Percentiles rank a stretch among this genome's conserved stretches.
phyloP scores from a whole-genome alignment of 2,797 vertebrate species.

The Spinus pinus region DNA sequence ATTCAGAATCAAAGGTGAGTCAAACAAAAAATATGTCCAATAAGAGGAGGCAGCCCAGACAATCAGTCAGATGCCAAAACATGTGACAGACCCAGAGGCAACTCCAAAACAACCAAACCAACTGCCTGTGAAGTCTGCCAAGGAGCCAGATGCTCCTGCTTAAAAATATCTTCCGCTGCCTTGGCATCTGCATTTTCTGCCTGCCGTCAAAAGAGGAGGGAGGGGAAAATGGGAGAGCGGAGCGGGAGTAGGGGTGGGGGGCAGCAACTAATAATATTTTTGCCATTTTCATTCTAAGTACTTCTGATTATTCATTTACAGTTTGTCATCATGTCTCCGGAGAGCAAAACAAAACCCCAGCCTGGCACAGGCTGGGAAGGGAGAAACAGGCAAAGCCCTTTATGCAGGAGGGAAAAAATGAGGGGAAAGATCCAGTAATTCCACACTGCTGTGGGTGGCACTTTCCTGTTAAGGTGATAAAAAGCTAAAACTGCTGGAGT shows the following conservation, averaged over 20 bases:
- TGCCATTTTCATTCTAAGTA: slow-evolving; percentile 57
- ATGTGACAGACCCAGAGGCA: slow-evolving; percentile 80
- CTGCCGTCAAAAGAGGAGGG: slow-evolving; percentile 68
- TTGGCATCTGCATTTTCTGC: slow-evolving; percentile 75
- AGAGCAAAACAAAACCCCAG: slow-evolving; percentile 49
- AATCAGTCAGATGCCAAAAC: slow-evolving; percentile 77
- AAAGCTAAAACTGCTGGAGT: background rate
- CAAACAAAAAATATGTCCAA: slow-evolving; percentile 68
- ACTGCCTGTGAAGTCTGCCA: slow-evolving; percentile 77
- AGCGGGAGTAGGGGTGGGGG: slow-evolving; percentile 14
- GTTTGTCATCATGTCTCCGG: slow-evolving; percentile 39
- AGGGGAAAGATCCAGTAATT: background rate
- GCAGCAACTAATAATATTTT: slow-evolving; percentile 53
- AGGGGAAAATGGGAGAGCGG: slow-evolving; percentile 37
- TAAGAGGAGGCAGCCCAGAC: slow-evolving; percentile 69
- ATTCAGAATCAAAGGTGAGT: slow-evolving; percentile 68
- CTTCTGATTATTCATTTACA: slow-evolving; percentile 55
- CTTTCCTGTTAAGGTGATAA: background rate
- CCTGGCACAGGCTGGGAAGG: background rate
- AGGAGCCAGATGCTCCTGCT: slow-evolving; percentile 81
- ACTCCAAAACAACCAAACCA: slow-evolving; percentile 78
- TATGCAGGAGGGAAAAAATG: background rate
- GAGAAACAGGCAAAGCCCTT: background rate
- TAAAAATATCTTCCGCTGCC: slow-evolving; percentile 81
- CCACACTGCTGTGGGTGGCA: background rate